Conservation (phyloP, 2,888 invertebrate species). For the Subacronicta megacephala region DNA sequence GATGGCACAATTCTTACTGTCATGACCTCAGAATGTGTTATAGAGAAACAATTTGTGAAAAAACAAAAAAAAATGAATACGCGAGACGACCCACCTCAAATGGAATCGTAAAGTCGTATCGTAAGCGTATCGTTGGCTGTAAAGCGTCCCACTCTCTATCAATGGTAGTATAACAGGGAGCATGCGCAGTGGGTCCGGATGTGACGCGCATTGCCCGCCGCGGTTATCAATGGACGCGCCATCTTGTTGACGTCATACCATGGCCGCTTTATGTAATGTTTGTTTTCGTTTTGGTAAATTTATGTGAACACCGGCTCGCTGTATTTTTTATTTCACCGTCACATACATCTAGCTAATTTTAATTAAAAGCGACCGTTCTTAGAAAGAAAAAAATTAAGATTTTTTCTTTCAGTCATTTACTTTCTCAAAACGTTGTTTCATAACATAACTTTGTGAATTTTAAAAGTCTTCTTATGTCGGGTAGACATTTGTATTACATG, state of each 20-base stretch:
- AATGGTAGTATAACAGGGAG: slow-evolving; percentile 77
- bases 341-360: slow-evolving; percentile 22
- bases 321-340: slow-evolving; percentile 6
- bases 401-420: slow-evolving; percentile 2
- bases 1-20: no score
- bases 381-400: background rate
- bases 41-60: no score
- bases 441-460: no score
- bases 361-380: slow-evolving; percentile 3
- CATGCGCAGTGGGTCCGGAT: slow-evolving; percentile 47
- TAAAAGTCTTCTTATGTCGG: no score
- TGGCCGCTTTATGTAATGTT: slow-evolving; percentile 77
- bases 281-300: slow-evolving; percentile 76
- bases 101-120: slow-evolving; percentile 7
- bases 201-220: slow-evolving; percentile 75
- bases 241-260: slow-evolving; percentile 85
- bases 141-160: slow-evolving; percentile 74
- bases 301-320: slow-evolving; percentile 60
- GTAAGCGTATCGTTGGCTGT: slow-evolving; percentile 53
- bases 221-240: slow-evolving; percentile 83
- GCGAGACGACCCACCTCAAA: no score
- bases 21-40: no score
- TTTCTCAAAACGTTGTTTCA: no score
- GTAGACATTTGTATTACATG: no score
- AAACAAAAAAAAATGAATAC: no score